These are phyloP conservation scores for Notoglanidium macrostoma DNA, from an alignment of 2,797 vertebrate species.

Conservation along the genomic window DNA sequence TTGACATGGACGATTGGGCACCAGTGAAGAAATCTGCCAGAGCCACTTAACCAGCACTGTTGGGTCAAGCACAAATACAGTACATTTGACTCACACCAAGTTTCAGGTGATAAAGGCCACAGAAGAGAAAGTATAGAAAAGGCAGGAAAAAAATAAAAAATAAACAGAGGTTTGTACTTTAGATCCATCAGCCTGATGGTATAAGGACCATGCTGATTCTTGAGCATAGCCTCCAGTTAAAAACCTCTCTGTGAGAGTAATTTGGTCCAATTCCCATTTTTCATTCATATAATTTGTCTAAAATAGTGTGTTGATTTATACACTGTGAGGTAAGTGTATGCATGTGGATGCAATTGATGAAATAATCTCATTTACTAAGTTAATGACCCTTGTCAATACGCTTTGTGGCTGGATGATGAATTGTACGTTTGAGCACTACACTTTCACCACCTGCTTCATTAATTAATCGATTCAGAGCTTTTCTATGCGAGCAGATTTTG, in stretches of 20 bases:
- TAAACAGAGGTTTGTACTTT: background rate
- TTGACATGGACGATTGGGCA: constrained; percentile 30
- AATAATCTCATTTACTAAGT: constrained; percentile 42
- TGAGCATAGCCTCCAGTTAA: constrained; percentile 9
- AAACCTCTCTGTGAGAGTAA: background rate
- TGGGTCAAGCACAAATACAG: constrained; percentile 61
- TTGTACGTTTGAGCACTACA: constrained; percentile 33
- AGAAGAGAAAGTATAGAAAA: constrained; percentile 6
- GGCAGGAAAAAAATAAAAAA: background rate
- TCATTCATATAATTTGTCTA: background rate
- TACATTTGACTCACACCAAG: constrained; percentile 56
- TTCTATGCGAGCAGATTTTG: constrained; percentile 26
- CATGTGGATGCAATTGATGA: constrained; percentile 29
- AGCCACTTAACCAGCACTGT: constrained; percentile 40
- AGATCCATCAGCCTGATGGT: background rate
- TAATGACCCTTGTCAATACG: constrained; percentile 39
- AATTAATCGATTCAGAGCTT: constrained; percentile 38
- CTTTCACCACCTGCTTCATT: constrained; percentile 31
- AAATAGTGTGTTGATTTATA: constrained; percentile 22
- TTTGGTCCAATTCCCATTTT: background rate
- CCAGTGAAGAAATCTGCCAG: constrained; percentile 22
- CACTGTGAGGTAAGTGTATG: background rate
- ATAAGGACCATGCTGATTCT: background rate
- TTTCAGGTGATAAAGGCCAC: constrained; percentile 25
- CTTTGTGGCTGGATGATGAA: constrained; percentile 28